These are phyloP conservation scores for Sebastes goodei DNA, from an alignment of 2,797 vertebrate species.

Conservation along the genomic window DNA sequence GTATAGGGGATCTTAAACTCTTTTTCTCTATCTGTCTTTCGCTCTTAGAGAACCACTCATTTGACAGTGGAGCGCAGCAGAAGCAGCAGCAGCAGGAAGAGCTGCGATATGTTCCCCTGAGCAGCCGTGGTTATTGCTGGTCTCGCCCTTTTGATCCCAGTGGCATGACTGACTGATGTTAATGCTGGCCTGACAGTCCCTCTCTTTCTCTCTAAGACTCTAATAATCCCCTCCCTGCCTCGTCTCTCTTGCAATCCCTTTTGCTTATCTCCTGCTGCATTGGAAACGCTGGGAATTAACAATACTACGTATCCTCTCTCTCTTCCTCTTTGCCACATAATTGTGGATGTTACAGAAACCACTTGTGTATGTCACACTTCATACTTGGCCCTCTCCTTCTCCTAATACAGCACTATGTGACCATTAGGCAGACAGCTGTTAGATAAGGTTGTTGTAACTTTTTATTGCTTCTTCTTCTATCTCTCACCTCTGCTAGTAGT, in stretches of 20 bases:
- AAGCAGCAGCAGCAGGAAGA: constrained; percentile 21
- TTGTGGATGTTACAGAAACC: not conserved
- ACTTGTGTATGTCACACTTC: not conserved
- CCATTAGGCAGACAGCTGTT: constrained; percentile 31
- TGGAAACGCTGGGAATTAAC: constrained; percentile 30
- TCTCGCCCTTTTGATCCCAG: constrained; percentile 52
- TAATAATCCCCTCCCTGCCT: constrained; percentile 48
- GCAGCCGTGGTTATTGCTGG: constrained; percentile 40
- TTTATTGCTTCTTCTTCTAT: constrained; percentile 42
- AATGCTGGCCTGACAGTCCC: constrained; percentile 38
- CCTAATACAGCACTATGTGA: not conserved
- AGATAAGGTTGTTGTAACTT: constrained; percentile 42
- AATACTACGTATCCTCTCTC: not conserved
- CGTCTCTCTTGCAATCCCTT: constrained; percentile 43
- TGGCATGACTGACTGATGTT: constrained; percentile 43
- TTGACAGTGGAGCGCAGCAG: constrained; percentile 13
- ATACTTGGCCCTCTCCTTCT: constrained; percentile 1
- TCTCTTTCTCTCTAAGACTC: constrained; percentile 47
- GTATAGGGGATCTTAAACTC: not conserved
- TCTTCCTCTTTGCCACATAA: not conserved
- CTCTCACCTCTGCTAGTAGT: constrained; percentile 28
- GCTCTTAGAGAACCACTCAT: not conserved
- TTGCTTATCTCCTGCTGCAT: constrained; percentile 38
- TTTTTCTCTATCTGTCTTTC: not conserved
- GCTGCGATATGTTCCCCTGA: constrained; percentile 33